Evolutionary conservation across 2,797 vertebrate species (phyloP).

Genomic region (Centropyge bicolor): DNA sequence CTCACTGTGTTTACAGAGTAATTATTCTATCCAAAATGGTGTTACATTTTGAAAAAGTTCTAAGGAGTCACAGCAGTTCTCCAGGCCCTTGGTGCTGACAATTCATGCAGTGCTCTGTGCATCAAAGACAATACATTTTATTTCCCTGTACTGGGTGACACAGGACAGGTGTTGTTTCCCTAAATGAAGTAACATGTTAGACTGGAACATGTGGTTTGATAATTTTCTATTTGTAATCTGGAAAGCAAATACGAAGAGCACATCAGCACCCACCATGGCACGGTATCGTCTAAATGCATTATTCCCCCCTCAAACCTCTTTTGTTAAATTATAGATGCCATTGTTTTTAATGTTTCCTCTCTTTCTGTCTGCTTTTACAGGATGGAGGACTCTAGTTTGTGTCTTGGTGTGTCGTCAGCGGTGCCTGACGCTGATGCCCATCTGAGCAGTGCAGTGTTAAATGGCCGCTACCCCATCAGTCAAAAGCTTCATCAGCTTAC

Average conservation of each 20-base stretch:
- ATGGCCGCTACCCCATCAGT: constrained; percentile 99
- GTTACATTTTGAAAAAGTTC: constrained; percentile 84
- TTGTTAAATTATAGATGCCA: background rate
- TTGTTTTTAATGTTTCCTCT: constrained; percentile 20
- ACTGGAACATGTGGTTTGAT: constrained; percentile 22
- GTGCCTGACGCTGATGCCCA: constrained; percentile 93
- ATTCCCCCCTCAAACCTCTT: background rate
- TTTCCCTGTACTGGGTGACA: constrained; percentile 42
- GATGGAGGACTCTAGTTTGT: constrained; percentile 99
- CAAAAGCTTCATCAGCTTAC: constrained; percentile 99
- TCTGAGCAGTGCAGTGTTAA: constrained; percentile 95
- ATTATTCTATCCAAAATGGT: constrained; percentile 88
- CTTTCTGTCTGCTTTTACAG: constrained; percentile 67
- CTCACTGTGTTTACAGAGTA: constrained; percentile 86
- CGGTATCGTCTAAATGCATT: background rate
- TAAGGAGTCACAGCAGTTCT: constrained; percentile 76
- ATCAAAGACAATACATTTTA: constrained; percentile 70
- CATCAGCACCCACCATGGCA: background rate
- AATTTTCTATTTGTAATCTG: constrained; percentile 6
- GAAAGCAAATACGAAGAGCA: background rate
- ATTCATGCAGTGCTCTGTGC: constrained; percentile 68
- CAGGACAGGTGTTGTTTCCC: constrained; percentile 36
- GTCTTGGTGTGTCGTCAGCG: constrained; percentile 97
- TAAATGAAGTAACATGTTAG: constrained; percentile 33
- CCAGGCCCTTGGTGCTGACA: constrained; percentile 66